Evolutionary conservation across 2,797 vertebrate genomes (phyloP).

Genomic region (Notamacropus eugenii): DNA sequence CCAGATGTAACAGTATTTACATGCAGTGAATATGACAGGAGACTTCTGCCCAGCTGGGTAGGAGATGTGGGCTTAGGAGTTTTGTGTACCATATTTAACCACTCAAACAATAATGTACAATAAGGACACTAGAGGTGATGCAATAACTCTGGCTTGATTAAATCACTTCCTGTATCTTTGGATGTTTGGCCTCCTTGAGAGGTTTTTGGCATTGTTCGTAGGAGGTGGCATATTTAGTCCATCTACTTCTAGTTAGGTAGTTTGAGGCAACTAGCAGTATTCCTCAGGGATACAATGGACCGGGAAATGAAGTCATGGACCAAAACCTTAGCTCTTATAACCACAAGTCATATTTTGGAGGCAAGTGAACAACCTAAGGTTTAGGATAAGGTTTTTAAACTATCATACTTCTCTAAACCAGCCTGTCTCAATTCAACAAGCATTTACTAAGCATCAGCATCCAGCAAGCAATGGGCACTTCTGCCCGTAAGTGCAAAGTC

Average conservation of each 20-base stretch:
- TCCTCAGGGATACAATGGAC: neutral
- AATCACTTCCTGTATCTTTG: constrained; percentile 72
- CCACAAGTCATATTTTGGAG: neutral
- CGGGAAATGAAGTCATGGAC: neutral
- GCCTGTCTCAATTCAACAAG: neutral
- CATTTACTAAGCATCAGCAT: neutral
- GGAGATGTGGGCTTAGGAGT: constrained; percentile 22
- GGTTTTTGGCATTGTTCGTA: constrained; percentile 21
- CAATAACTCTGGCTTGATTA: constrained; percentile 31
- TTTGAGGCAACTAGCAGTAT: constrained; percentile 3
- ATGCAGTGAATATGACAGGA: constrained; percentile 40
- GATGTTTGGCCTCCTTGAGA: constrained; percentile 31
- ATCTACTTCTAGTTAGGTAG: constrained; percentile 29
- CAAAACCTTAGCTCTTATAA: neutral
- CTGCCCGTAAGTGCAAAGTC: neutral
- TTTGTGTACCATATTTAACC: constrained; percentile 12
- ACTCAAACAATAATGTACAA: constrained; percentile 51
- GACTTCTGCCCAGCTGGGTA: constrained; percentile 36
- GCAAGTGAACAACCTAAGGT: neutral
- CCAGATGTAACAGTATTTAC: constrained; percentile 65
- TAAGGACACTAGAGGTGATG: constrained; percentile 8
- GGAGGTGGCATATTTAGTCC: constrained; percentile 15
- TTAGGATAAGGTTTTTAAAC: constrained; percentile 9
- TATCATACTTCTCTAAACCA: neutral
- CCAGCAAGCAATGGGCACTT: neutral